Evolutionary conservation across 2,113 vertebrate species (phyloP).

Genomic region (Glareola pratincola): DNA sequence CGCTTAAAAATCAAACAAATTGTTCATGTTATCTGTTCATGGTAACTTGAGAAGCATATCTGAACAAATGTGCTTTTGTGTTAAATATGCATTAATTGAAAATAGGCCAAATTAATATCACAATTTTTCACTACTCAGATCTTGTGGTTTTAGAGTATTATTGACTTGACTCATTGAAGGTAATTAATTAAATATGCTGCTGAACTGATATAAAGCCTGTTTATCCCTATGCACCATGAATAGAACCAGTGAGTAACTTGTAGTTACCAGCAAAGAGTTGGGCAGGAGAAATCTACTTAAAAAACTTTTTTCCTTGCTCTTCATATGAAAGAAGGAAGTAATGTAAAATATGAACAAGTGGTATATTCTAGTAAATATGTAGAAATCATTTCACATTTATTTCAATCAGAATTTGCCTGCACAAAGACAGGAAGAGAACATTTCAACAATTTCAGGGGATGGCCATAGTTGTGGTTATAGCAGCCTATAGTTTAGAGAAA

Average conservation of each 20-base stretch:
- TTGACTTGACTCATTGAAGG: background rate
- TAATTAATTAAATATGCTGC: background rate
- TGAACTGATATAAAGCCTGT: background rate
- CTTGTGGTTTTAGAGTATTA: background rate
- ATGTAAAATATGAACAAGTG: background rate
- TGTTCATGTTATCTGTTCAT: background rate
- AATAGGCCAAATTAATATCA: background rate
- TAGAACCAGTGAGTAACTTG: background rate
- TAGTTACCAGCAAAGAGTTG: background rate
- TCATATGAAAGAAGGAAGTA: background rate
- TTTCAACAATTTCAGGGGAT: background rate
- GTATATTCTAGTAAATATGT: background rate
- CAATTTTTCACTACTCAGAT: background rate
- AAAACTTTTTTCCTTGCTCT: background rate
- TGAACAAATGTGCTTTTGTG: background rate
- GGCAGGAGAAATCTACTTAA: background rate
- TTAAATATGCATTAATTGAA: background rate
- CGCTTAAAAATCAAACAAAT: slow-evolving; percentile 1
- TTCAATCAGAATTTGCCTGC: background rate
- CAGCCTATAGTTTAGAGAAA: background rate
- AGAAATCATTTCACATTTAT: background rate
- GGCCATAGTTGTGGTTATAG: background rate
- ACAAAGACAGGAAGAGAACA: background rate
- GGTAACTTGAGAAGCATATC: background rate
- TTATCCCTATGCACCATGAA: background rate